Evolutionary conservation across 2,113 vertebrate genomes (phyloP).

Genomic region (Propithecus coquereli): DNA sequence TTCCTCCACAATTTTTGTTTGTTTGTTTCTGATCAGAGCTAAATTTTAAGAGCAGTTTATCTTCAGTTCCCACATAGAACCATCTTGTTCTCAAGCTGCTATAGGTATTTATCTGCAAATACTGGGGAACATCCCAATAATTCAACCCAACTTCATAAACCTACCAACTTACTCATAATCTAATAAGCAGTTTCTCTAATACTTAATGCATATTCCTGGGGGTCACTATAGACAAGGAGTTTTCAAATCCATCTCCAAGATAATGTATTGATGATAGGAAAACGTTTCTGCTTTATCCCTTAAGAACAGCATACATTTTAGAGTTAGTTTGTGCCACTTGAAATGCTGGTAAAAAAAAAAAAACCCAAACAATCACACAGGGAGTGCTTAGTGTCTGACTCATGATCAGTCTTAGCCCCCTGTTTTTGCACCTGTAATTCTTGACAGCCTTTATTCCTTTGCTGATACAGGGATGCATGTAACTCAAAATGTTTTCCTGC

Average conservation of each 20-base stretch:
- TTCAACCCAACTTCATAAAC: constrained; percentile 49
- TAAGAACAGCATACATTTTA: constrained; percentile 63
- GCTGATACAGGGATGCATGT: constrained; percentile 71
- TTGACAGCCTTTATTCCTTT: constrained; percentile 78
- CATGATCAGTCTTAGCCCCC: background rate
- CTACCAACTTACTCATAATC: constrained; percentile 45
- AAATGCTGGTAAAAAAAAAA: constrained; percentile 63
- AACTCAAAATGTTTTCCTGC: constrained; percentile 83
- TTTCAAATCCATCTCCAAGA: constrained; percentile 66
- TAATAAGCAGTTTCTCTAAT: constrained; percentile 48
- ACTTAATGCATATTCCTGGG: constrained; percentile 35
- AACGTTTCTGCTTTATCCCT: constrained; percentile 63
- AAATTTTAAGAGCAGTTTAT: constrained; percentile 55
- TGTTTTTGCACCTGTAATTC: constrained; percentile 73
- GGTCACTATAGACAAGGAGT: constrained; percentile 28
- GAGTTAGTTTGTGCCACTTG: constrained; percentile 54
- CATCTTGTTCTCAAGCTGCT: constrained; percentile 32
- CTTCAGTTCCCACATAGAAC: constrained; percentile 56
- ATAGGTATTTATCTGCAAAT: constrained; percentile 35
- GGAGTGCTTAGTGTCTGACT: constrained; percentile 48
- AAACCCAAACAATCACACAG: background rate
- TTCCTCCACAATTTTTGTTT: constrained; percentile 56
- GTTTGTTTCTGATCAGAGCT: constrained; percentile 46
- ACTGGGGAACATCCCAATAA: constrained; percentile 43
- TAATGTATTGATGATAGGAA: constrained; percentile 62